A percentile compares a stretch with the other conserved stretches of the same genome.
phyloP scores from a whole-genome alignment of 2,888 invertebrate genomes.

The Yponomeuta plumbellus region DNA sequence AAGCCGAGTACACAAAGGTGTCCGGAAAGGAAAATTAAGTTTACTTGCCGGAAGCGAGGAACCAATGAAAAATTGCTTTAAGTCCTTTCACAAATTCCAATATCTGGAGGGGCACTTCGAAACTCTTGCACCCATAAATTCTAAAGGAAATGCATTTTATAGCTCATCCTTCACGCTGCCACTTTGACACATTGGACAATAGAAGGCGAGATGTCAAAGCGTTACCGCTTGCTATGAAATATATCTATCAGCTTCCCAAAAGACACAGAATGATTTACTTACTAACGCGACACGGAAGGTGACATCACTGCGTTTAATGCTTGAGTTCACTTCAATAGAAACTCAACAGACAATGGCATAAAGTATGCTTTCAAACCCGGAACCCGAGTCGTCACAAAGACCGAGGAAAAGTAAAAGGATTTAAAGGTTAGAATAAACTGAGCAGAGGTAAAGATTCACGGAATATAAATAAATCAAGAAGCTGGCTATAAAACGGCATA shows the following conservation, averaged over 20 bases:
- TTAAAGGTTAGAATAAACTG: neutral
- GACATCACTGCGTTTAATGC: neutral
- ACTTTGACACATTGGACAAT: constrained; percentile 31
- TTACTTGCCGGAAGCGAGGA: neutral
- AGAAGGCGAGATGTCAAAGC: constrained; percentile 36
- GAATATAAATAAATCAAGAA: constrained; percentile 2
- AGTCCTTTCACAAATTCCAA: constrained; percentile 1
- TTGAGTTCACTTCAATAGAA: neutral
- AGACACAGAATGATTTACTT: constrained; percentile 38
- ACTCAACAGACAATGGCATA: neutral
- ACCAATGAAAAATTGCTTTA: constrained; percentile 4
- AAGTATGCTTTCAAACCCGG: neutral
- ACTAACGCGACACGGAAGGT: neutral
- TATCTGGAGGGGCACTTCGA: neutral
- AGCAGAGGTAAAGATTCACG: neutral
- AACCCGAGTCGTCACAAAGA: neutral
- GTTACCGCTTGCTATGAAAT: constrained; percentile 37
- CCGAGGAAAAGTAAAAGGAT: neutral
- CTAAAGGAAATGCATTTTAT: neutral
- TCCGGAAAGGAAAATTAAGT: constrained; percentile 5
- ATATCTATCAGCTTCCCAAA: constrained; percentile 37
- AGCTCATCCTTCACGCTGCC: neutral
- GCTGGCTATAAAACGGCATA: neutral
- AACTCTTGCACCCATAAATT: neutral
- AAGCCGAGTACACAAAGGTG: constrained; percentile 28